Evolutionary conservation across 2,888 invertebrate genomes (phyloP), one percentile per base, ranked within the genome.

Genomic region (Unio delphinus): DNA sequence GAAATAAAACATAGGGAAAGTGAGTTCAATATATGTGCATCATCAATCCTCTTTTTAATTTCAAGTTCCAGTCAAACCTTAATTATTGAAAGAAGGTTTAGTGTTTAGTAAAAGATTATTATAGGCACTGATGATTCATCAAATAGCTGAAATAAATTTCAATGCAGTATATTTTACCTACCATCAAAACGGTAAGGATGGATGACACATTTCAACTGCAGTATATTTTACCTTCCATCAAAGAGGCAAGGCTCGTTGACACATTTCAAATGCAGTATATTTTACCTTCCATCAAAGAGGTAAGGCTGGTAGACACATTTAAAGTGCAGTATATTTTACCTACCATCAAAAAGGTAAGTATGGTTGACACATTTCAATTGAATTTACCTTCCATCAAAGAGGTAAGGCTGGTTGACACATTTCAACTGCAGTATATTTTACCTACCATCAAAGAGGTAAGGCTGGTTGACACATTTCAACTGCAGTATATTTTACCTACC

Each of bases 101-200:
- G 11, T 45, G 45, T 11, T 11, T 45, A 45, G 45, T 11, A 45
- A 45, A 45, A 8, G 45, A 45, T 11, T 45, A 8, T 45, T 8
- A 45, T 45, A 45, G 45, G 1, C 45, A 7, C 54, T n/a, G 55
- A 54, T 15, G 18, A 26, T 64, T n/a, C 15, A 56, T 58, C n/a
- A 26, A 8, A n/a, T 17, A 17, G 26, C 8, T 8, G 58, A n/a
- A 17, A 20, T 23, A 61, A 30, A 26, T 61, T 61, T 6, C n/a
- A 23, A 34, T 45, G 45, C 11, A 45, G 11, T 15, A 45, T 45
- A 45, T 45, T 45, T 45, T 60, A 68, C 80, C 75, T 69, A 90
- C 90, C 91, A 79, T 89, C 87, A 85, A 91, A 90, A n/a, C 91
- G 78, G 75, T 91, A 91, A 0, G 91, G 91, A 76, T 91, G 91